Evolutionary conservation across 2,113 vertebrate species (phyloP).

Genomic region (Morone chrysops): DNA sequence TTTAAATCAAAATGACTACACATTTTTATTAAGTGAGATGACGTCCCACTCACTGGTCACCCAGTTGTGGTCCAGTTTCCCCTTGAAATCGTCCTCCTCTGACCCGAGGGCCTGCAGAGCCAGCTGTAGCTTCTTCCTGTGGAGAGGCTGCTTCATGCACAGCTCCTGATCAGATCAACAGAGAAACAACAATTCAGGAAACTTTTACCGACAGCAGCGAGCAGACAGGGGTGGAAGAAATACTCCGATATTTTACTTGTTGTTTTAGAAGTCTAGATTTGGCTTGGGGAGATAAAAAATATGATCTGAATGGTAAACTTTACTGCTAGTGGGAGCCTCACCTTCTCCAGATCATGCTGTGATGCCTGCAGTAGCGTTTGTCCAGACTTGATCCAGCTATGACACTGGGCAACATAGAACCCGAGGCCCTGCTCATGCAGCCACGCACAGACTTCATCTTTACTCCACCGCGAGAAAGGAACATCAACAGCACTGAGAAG

Average conservation of each 20-base stretch:
- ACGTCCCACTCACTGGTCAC: constrained; percentile 90
- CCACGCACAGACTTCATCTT: constrained; percentile 94
- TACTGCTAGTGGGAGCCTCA: constrained; percentile 55
- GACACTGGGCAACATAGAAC: constrained; percentile 86
- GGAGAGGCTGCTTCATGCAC: constrained; percentile 92
- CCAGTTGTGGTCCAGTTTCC: constrained; percentile 96
- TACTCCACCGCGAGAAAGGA: constrained; percentile 94
- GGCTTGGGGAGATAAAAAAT: too few species aligned
- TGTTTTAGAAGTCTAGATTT: too few species aligned
- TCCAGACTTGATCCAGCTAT: constrained; percentile 93
- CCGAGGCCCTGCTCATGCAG: constrained; percentile 94
- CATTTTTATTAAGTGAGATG: neutral
- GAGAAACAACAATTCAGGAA: neutral
- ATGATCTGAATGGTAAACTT: too few species aligned
- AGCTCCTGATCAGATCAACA: constrained; percentile 86
- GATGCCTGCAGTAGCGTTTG: constrained; percentile 94
- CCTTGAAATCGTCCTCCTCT: constrained; percentile 90
- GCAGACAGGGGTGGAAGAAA: neutral
- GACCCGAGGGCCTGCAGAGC: constrained; percentile 92
- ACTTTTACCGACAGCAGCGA: neutral
- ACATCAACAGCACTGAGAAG: constrained; percentile 86
- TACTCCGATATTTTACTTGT: neutral
- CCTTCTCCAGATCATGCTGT: constrained; percentile 96
- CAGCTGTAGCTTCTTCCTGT: constrained; percentile 96
- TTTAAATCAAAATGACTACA: neutral